phyloP scores from a whole-genome alignment of 2,888 invertebrate genomes.

The Hipparchia semele region DNA sequence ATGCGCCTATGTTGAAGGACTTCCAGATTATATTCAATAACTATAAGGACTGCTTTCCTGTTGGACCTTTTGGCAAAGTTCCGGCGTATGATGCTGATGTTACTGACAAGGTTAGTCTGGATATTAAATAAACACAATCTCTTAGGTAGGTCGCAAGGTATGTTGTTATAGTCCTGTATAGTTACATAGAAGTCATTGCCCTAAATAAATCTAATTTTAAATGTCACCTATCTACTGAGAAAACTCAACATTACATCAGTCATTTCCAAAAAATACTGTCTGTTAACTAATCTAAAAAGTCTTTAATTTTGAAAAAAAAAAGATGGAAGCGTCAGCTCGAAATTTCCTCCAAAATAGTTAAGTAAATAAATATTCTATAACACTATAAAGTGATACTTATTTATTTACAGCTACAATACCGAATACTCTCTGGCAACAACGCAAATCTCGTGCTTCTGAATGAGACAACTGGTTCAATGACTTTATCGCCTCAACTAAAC shows the following conservation, averaged over 20 bases:
- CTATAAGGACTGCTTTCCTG: conserved; percentile 96
- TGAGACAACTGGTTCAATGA: conserved; percentile 91
- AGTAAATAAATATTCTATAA: too few species aligned
- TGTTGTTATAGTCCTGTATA: too few species aligned
- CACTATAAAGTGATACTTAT: background rate
- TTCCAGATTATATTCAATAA: conserved; percentile 98
- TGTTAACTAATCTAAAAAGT: too few species aligned
- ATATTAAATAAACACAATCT: background rate
- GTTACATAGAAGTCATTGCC: too few species aligned
- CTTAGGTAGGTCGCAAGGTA: too few species aligned
- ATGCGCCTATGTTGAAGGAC: conserved; percentile 95
- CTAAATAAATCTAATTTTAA: too few species aligned
- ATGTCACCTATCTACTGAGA: too few species aligned
- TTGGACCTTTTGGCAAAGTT: conserved; percentile 94
- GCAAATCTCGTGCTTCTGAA: conserved; percentile 94
- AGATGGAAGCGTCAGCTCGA: too few species aligned
- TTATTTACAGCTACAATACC: conserved; percentile 85
- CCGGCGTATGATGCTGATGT: conserved; percentile 98
- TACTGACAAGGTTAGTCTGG: conserved; percentile 85
- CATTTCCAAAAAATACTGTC: too few species aligned
- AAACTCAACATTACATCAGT: too few species aligned
- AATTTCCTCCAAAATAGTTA: too few species aligned
- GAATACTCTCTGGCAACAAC: conserved; percentile 95
- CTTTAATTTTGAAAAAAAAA: too few species aligned
- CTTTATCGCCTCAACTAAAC: conserved; percentile 95